Evolutionary conservation across 2,113 vertebrate genomes (phyloP).

Genomic region (Glareola pratincola): DNA sequence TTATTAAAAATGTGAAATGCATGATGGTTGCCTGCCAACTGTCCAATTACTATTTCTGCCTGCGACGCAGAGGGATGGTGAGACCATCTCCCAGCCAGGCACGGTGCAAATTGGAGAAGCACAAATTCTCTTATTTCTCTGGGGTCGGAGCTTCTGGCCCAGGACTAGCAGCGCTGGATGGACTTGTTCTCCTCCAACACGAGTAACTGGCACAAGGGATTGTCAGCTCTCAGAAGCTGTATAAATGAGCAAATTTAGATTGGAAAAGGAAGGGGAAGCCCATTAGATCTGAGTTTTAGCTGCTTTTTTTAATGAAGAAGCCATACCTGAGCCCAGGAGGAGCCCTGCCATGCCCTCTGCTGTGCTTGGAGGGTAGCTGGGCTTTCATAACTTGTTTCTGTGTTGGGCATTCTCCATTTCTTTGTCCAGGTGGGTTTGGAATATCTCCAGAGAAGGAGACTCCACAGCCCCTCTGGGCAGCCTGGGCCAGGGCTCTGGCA

Average conservation of each 20-base stretch:
- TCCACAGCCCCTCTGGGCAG: background rate
- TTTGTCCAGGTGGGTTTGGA: background rate
- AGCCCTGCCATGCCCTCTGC: background rate
- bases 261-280: background rate
- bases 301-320: background rate
- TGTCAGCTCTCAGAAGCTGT: background rate
- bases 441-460: background rate
- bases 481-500: background rate
- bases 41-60: background rate
- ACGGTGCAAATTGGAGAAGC: background rate
- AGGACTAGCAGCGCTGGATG: background rate
- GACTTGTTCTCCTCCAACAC: background rate
- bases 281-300: background rate
- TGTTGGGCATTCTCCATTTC: too few species aligned
- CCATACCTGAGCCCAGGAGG: background rate
- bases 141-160: background rate
- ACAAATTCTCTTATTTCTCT: background rate
- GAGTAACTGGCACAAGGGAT: background rate
- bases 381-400: background rate
- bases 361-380: background rate
- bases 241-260: background rate
- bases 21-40: background rate
- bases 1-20: background rate
- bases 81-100: background rate
- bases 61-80: background rate